Evolutionary conservation across 64 coral and sea anemone genomes (phyloP).

Genomic region (Astreopora myriophthalma): DNA sequence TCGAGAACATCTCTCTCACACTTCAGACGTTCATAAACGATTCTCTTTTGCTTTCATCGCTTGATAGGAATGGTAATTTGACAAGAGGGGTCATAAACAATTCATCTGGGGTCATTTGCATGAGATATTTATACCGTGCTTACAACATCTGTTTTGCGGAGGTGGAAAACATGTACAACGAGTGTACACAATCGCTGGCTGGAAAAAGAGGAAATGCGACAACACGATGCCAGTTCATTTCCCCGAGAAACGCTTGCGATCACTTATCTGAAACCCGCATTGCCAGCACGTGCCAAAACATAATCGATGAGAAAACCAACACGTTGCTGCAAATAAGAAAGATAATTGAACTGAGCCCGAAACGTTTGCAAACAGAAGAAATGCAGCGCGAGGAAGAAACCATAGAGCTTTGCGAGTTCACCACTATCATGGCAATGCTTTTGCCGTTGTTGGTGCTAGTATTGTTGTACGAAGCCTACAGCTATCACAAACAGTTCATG

Average conservation of each 20-base stretch:
- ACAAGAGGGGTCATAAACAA: neutral
- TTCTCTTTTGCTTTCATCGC: constrained; percentile 1
- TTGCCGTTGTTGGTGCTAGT: constrained; percentile 82
- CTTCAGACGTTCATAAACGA: neutral
- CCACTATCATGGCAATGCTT: constrained; percentile 53
- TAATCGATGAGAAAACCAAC: neutral
- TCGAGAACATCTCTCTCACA: constrained; percentile 17
- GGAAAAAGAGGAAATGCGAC: neutral
- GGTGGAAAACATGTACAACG: neutral
- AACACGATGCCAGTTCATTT: constrained; percentile 12
- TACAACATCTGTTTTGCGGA: constrained; percentile 14
- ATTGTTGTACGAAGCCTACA: constrained; percentile 81
- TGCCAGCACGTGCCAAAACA: neutral
- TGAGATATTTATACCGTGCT: neutral
- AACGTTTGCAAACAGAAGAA: constrained; percentile 27
- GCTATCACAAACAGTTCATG: constrained; percentile 86
- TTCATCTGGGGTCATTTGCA: constrained; percentile 31
- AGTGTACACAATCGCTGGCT: neutral
- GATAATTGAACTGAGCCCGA: neutral
- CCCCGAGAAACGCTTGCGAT: neutral
- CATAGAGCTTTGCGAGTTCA: constrained; percentile 49
- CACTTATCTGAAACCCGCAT: neutral
- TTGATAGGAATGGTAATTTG: neutral
- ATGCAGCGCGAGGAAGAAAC: neutral
- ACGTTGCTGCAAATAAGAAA: constrained; percentile 5